phyloP scores from a whole-genome alignment of 2,113 vertebrate species.

The Mustela nigripes region DNA sequence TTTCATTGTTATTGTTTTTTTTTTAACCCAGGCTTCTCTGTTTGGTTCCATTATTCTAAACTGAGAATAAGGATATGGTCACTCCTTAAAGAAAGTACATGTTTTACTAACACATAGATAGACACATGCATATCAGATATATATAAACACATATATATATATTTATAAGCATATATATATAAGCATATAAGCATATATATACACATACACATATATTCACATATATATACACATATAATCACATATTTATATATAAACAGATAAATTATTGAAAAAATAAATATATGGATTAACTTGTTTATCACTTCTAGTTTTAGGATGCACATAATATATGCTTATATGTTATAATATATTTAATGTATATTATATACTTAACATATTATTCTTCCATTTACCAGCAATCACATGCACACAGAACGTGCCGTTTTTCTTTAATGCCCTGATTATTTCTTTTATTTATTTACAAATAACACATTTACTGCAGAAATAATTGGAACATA shows the following conservation, averaged over 20 bases:
- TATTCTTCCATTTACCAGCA: not conserved
- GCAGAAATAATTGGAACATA: not conserved
- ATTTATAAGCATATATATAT: too few relatives aligned
- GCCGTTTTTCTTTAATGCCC: not conserved
- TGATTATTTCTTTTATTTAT: not conserved
- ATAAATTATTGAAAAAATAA: not conserved
- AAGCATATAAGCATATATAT: not conserved
- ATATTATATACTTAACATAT: not conserved
- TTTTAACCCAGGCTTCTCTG: not conserved
- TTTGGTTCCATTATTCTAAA: not conserved
- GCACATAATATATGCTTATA: not conserved
- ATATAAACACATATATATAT: not conserved
- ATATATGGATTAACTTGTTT: not conserved
- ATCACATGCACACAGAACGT: not conserved
- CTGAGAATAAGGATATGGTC: not conserved
- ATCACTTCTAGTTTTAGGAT: not conserved
- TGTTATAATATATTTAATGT: not conserved
- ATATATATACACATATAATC: not conserved
- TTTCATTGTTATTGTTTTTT: not conserved
- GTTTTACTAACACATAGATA: not conserved
- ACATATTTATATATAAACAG: not conserved
- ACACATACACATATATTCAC: not conserved
- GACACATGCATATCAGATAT: not conserved
- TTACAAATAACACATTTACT: not conserved
- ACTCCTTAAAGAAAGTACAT: not conserved